Base-by-base conservation (phyloP, 2,888 invertebrate species). In the Drosophila nr. medialis region DNA sequence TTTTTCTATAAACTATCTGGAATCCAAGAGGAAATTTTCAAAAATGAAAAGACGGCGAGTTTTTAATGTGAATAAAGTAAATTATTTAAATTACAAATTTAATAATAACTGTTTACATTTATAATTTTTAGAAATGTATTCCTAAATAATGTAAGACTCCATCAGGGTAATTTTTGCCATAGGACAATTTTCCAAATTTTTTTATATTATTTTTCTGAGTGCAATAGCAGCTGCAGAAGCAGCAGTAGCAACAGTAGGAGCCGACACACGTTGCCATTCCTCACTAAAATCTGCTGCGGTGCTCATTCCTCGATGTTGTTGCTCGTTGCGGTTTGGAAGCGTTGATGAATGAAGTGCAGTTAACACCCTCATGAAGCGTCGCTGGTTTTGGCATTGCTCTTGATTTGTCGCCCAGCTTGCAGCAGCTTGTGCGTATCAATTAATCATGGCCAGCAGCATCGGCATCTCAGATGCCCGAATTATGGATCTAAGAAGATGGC, bases 321-420 rank as follows among this genome's bases (percentile, higher is more conserved):
- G 64, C 75, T 64, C 71, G 71, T 79, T 89, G 90, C 86, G 89
- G 90, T 89, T 81, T 63, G 73, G 42, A 80, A 78, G 88, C 82
- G 90, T 86, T 89, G 89, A 89, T 89, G 89, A 89, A 89, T 89
- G 90, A 83, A 89, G 88, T 90, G 88, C 86, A 87, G 89, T 89
- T 90, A 89, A 78, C 88, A 83, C 89, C 81, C 78, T 38, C n/a
- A 63, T 82, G 80, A 77, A 77, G 74, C 70, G 56, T 73, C 69
- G 67, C 70, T 58, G 72, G 60, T 54, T 45, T 71, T 71, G 72
- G 67, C 66, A 74, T 60, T 71, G 75, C 77, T 58, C 70, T 75
- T 86, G 76, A 81, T 80, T 87, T 85, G 70, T 75, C 70, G 56
- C 64, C 51, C 27, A 27, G 21, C 49, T 32, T 59, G 61, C 62